Percentiles rank a stretch among this genome's conserved stretches.
These are phyloP conservation scores for Clarias magur DNA, from an alignment of 2,113 vertebrate species.

Conservation along the genomic window DNA sequence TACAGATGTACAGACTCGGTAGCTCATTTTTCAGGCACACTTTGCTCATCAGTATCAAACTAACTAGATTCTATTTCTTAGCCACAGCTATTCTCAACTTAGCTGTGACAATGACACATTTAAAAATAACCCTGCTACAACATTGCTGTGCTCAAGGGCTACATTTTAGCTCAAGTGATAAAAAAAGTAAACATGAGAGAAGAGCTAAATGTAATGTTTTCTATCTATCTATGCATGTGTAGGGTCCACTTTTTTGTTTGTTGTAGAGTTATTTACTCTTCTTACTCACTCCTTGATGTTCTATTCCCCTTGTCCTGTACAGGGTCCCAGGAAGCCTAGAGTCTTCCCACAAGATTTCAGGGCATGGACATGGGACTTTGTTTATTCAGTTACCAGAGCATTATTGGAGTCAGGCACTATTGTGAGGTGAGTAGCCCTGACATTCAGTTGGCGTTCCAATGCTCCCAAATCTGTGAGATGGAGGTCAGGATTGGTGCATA, in stretches of 20 bases:
- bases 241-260: not conserved
- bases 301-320: too few species aligned
- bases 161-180: not conserved
- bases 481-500: too few species aligned
- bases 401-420: too few species aligned
- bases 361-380: too few species aligned
- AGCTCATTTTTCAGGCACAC: not conserved
- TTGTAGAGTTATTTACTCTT: not conserved
- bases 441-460: too few species aligned
- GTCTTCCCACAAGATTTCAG: too few species aligned
- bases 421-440: too few species aligned
- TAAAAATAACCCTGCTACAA: not conserved
- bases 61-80: not conserved
- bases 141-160: not conserved
- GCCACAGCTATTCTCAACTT: not conserved
- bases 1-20: not conserved
- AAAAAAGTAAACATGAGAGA: not conserved
- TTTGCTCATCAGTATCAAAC: not conserved
- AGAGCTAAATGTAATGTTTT: not conserved
- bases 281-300: too few species aligned
- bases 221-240: not conserved
- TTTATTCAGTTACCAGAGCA: too few species aligned
- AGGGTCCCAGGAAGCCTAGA: too few species aligned
- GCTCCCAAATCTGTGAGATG: too few species aligned
- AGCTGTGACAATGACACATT: not conserved